Base-by-base conservation (phyloP, 2,797 vertebrate species). In the Macroramphosus scolopax region DNA sequence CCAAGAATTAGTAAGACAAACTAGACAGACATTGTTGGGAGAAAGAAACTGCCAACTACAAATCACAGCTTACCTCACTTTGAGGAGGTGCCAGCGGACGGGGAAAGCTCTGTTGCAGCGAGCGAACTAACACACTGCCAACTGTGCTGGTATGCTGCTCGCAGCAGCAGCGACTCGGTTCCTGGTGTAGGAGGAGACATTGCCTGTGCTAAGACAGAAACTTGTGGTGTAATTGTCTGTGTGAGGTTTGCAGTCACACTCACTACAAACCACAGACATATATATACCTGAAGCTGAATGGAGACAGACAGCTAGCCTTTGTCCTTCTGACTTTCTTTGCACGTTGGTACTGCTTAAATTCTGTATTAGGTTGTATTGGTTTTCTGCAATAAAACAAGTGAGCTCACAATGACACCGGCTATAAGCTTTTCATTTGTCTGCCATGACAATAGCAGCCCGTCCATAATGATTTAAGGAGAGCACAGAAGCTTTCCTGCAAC, bases 51-150 rank as follows among this genome's bases (percentile, higher is more conserved):
- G 24, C 26, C 24, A 33, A 16, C 52, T 28, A 44, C 55, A 76
- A 78, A 73, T 66, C 38, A 45, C 5, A 6, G 48, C 78, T 79
- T 79, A 81, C 77, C 85, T 83, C 69, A 59, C 51, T 56, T 63
- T 41, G 47, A 57, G 43, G 50, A 34, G 53, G 63, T 17, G 61
- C 43, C 28, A 12, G 35, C 48, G 50, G 45, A 56, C 0, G 3
- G 17, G 45, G 36, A 64, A 63, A 20, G 57, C 46, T 33, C 34
- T 3, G 24, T 58, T 63, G 32, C 46, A 55, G 69, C 32, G 32
- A 48, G 68, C 55, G 48, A 41, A 68, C 17, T 52, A 6, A 51
- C 69, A 40, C 13, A n/a, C 57, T 59, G 68, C 61, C 72, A 57
- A 74, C 34, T 17, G 25, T 47, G 46, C 45, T 41, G 46, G 59